Evolutionary conservation across 1,140 invertebrate species (phyloP), one percentile per base, ranked within the genome.

Genomic region (Cotesia vestalis): DNA sequence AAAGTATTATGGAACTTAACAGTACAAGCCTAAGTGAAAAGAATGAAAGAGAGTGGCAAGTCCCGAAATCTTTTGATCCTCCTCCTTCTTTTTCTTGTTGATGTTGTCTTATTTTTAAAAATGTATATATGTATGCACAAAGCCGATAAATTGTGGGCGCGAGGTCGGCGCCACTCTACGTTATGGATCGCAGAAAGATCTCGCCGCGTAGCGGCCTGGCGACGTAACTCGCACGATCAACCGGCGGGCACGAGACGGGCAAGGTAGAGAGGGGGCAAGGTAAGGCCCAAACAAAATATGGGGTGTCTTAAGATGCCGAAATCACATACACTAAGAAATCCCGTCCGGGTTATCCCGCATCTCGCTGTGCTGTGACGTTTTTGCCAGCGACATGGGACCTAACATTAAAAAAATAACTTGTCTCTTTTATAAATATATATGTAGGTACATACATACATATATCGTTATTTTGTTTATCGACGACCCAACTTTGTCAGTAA

Each of bases 111-210:
- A 4, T 46, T 46, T 46, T 46, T 46, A 59, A 20, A 27, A 59
- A 20, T 17, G 57, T 17, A 20, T 20, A 59, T 20, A 20, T 59
- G 57, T 59, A 20, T 34, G 27, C 9, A 20, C 6, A 11, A 27
- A 11, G 57, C 17, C 57, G 27, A 59, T 59, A 59, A 59, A 59
- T 59, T 27, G 57, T 59, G 57, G 57, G 27, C 57, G 57, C 57
- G 57, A 20, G 57, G 57, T 59, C 57, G 57, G 57, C 57, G 57
- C 57, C 57, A 59, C 20, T 59, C 57, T 14, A 46, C 57, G 57
- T 59, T 27, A 59, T 59, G 57, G 20, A 59, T 59, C 57, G 57
- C 57, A 59, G 57, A 59, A 59, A 59, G 57, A 59, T 59, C 57
- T 17, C 57, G 57, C 17, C 40, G 40, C 53, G 53, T 20, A 57